phyloP scores from a whole-genome alignment of 1,140 invertebrate species.

The Papilio dardanus region DNA sequence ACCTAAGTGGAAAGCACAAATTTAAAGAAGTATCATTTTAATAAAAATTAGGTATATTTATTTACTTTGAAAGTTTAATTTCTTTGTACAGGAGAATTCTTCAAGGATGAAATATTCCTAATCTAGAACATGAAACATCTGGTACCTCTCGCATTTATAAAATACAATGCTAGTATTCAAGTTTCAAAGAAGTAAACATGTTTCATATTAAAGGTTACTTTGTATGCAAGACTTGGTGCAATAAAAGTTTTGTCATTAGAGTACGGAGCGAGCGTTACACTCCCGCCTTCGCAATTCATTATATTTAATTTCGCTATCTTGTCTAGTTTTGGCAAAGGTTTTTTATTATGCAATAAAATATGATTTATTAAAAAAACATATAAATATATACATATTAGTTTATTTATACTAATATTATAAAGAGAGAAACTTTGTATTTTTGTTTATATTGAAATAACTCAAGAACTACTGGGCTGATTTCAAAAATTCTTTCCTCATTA shows the following conservation, averaged over 20 bases:
- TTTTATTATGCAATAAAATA: not conserved
- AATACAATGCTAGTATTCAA: not conserved
- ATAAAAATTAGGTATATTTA: too few relatives aligned
- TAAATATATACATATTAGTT: too few relatives aligned
- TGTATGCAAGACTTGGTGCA: constrained; percentile 8
- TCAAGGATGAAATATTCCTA: not conserved
- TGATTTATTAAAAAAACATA: too few relatives aligned
- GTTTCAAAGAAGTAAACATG: not conserved
- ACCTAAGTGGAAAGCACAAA: too few relatives aligned
- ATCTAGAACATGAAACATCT: not conserved
- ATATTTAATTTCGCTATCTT: not conserved
- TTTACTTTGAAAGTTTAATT: too few relatives aligned
- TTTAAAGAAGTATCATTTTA: too few relatives aligned
- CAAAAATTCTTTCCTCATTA: too few relatives aligned
- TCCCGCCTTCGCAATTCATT: not conserved
- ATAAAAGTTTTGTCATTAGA: constrained; percentile 12
- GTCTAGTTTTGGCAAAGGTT: not conserved
- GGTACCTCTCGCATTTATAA: not conserved
- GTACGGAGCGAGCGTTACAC: not conserved
- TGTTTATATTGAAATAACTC: too few relatives aligned
- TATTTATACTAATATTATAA: too few relatives aligned
- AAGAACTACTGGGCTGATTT: too few relatives aligned
- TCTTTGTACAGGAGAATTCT: not conserved
- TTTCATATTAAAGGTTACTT: constrained; percentile 10
- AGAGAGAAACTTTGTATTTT: too few relatives aligned